Percentiles rank a stretch among this genome's conserved stretches.
phyloP scores from a whole-genome alignment of 2,113 vertebrate genomes.

The Cyprinodon brontotheroides region DNA sequence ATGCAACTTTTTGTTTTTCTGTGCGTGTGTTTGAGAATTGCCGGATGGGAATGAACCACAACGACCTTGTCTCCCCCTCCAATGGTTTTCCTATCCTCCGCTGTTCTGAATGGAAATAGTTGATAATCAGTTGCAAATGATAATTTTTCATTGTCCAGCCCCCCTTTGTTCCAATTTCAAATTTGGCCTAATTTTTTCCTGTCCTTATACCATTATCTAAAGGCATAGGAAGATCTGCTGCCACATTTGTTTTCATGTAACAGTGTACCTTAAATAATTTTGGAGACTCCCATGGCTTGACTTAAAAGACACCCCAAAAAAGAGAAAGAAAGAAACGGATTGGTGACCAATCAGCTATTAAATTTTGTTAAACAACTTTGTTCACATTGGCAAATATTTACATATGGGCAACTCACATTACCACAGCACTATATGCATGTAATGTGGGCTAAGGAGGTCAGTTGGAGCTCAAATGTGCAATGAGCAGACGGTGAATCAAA shows the following conservation, averaged over 20 bases:
- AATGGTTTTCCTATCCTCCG: constrained; percentile 56
- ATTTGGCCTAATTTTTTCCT: constrained; percentile 21
- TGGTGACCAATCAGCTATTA: too few species aligned
- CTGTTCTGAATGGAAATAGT: constrained; percentile 75
- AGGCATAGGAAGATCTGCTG: neutral
- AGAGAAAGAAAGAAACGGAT: too few species aligned
- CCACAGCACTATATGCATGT: too few species aligned
- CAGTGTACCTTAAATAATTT: neutral
- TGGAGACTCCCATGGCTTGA: too few species aligned
- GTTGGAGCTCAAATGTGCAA: too few species aligned
- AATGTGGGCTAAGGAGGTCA: too few species aligned
- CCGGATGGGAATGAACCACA: constrained; percentile 62
- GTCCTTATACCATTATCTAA: too few species aligned
- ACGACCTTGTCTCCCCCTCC: constrained; percentile 49
- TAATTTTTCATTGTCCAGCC: constrained; percentile 14
- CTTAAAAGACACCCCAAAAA: too few species aligned
- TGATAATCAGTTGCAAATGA: constrained; percentile 77
- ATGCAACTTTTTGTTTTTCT: constrained; percentile 51
- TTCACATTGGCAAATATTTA: too few species aligned
- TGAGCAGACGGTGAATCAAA: too few species aligned
- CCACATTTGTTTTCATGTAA: neutral
- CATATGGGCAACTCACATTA: too few species aligned
- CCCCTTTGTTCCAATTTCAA: constrained; percentile 22
- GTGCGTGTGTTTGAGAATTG: constrained; percentile 48
- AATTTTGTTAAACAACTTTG: too few species aligned